These are phyloP conservation scores for Cheirogaleus major DNA, from an alignment of 2,797 vertebrate genomes.

Conservation along the genomic window DNA sequence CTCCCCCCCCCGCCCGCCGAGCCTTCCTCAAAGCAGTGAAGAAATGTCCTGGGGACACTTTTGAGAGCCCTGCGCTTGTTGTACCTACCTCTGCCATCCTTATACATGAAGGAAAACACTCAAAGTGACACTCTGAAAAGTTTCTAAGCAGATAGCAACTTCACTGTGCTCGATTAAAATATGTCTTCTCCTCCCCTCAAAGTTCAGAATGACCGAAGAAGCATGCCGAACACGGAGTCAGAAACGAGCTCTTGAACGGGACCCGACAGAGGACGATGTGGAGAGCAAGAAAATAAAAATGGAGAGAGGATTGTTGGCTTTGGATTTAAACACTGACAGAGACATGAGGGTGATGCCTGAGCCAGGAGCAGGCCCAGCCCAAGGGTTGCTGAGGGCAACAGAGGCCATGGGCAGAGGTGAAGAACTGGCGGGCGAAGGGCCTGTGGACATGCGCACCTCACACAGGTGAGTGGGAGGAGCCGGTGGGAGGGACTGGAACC, in stretches of 20 bases:
- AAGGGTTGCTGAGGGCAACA: conserved; percentile 88
- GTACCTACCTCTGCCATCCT: neutral
- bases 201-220: conserved; percentile 94
- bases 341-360: conserved; percentile 83
- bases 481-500: neutral
- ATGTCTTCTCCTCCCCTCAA: conserved; percentile 30
- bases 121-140: neutral
- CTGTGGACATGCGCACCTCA: conserved; percentile 97
- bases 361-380: conserved; percentile 78
- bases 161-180: neutral
- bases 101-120: neutral
- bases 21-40: neutral
- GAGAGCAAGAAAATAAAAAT: conserved; percentile 94
- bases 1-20: neutral
- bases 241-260: conserved; percentile 95
- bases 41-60: neutral
- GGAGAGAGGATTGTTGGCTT: conserved; percentile 86
- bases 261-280: conserved; percentile 86
- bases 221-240: conserved; percentile 96
- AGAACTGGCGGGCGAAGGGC: conserved; percentile 92
- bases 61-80: neutral
- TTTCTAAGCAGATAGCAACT: neutral
- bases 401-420: conserved; percentile 94
- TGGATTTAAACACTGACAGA: conserved; percentile 79
- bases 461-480: conserved; percentile 89